Percentiles rank a stretch among this genome's conserved stretches.
These are phyloP conservation scores for Mormyrus iriodes DNA, from an alignment of 2,113 vertebrate species.

Conservation along the genomic window DNA sequence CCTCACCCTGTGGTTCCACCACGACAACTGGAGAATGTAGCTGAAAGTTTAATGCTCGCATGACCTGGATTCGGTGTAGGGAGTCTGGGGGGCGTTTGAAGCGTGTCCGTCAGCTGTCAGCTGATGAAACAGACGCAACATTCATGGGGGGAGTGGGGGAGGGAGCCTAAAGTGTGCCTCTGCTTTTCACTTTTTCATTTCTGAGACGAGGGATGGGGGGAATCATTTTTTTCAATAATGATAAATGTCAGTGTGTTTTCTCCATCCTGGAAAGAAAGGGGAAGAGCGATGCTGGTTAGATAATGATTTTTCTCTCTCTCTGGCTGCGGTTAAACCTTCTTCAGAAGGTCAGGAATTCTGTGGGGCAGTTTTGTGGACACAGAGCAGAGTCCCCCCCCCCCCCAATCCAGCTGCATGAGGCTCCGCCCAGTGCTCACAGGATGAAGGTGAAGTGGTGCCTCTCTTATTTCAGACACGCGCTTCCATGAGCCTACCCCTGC, in stretches of 20 bases:
- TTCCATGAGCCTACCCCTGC: conserved; percentile 36
- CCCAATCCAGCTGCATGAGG: conserved; percentile 54
- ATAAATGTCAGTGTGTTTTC: conserved; percentile 52
- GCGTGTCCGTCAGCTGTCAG: conserved; percentile 55
- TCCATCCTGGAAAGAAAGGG: conserved; percentile 30
- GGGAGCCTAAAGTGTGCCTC: conserved; percentile 27
- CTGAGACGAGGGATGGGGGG: background rate
- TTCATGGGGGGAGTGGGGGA: conserved; percentile 6
- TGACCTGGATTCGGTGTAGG: conserved; percentile 59
- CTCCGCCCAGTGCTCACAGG: conserved; percentile 47
- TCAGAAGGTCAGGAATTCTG: conserved; percentile 55
- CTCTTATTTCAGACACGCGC: conserved; percentile 41
- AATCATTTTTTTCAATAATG: conserved; percentile 30
- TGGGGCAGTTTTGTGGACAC: conserved; percentile 48
- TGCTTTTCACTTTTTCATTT: conserved; percentile 33
- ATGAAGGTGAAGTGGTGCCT: conserved; percentile 57
- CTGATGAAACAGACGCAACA: conserved; percentile 37
- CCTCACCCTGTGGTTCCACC: background rate
- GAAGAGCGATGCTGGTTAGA: conserved; percentile 45
- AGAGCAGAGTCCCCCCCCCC: conserved; percentile 46
- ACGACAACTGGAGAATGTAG: conserved; percentile 50
- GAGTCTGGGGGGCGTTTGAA: conserved; percentile 30
- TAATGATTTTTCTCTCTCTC: conserved; percentile 55
- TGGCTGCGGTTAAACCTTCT: conserved; percentile 53
- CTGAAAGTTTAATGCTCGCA: conserved; percentile 61